Percentiles rank a stretch among this genome's conserved stretches.
Evolutionary conservation across 2,888 invertebrate species (phyloP).

Genomic region (Cantharis rufa): DNA sequence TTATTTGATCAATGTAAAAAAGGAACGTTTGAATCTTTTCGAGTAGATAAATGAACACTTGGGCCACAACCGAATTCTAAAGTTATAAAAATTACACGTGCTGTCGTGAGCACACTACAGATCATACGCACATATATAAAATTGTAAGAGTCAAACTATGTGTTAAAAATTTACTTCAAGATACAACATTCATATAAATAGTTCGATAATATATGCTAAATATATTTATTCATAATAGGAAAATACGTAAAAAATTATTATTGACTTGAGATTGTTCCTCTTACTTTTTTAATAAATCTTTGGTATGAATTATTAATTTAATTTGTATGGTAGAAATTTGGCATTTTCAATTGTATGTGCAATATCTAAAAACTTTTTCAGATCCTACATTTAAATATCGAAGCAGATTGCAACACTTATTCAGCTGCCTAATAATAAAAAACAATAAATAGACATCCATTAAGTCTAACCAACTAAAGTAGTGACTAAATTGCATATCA

Average conservation of each 20-base stretch:
- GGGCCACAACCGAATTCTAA: background rate
- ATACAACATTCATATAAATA: constrained; percentile 25
- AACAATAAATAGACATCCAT: constrained; percentile 11
- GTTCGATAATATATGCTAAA: constrained; percentile 24
- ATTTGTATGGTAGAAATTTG: constrained; percentile 23
- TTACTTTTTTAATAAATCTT: constrained; percentile 8
- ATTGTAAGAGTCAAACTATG: constrained; percentile 20
- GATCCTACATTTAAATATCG: background rate
- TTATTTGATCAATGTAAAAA: background rate
- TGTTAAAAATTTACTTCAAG: constrained; percentile 23
- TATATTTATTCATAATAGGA: constrained; percentile 16
- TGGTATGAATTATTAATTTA: constrained; percentile 9
- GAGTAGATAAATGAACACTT: constrained; percentile 1
- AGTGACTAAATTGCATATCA: constrained; percentile 23
- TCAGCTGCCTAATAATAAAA: constrained; percentile 25
- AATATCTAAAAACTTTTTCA: constrained; percentile 4
- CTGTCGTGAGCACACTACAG: constrained; percentile 6
- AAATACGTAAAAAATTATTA: constrained; percentile 29
- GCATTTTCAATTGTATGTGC: constrained; percentile 17
- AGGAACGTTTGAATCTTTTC: background rate
- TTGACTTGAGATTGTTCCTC: constrained; percentile 28
- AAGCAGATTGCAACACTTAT: constrained; percentile 16
- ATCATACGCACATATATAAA: constrained; percentile 17
- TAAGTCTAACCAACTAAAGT: constrained; percentile 4
- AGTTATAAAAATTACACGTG: constrained; percentile 21